Evolutionary conservation across 2,797 vertebrate genomes (phyloP), one percentile per base, ranked within the genome.

Genomic region (Halcyon leucocephala): DNA sequence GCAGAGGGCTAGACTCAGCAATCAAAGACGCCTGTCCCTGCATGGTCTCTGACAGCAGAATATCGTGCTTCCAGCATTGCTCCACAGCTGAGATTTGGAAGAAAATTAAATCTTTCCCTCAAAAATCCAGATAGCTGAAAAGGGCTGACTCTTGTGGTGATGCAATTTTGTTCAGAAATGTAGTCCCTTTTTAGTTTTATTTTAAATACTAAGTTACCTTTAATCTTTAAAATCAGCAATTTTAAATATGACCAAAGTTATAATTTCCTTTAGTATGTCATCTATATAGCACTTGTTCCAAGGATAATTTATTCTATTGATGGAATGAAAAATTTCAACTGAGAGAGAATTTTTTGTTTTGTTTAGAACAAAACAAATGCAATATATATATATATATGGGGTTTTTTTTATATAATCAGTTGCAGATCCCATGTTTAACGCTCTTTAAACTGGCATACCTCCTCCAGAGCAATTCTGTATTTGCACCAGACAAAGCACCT

Each of bases 41-140:
- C 0, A 0, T 19, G 26, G 33, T 28, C 25, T 55, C 19, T 52
- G 13, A 13, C 35, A 65, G 0, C 1, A 81, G 48, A 73, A 67
- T 57, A 24, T 77, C 60, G 44, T 0, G 0, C 25, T 80, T 86
- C 35, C 57, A 81, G 64, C 31, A 62, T 28, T 7, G 1, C n/a
- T 39, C 26, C 25, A 14, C 1, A 1, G 4, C 46, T 16, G 29
- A 39, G 46, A 10, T 31, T 76, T 54, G 29, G 42, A 87, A 80
- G 48, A 62, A 87, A 80, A 49, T 54, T 4, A 22, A 58, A 77
- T 58, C n/a, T 88, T 7, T 24, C 14, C 46, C 20, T 57, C 74
- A 35, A 64, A 49, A 52, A 42, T 8, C 7, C 25, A 71, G 13
- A 37, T 19, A 71, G 37, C 4, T 9, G 3, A 55, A 66, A 87